A percentile compares a stretch with the other conserved stretches of the same genome.
These are phyloP conservation scores for Chorisops tibialis DNA, from an alignment of 2,888 invertebrate genomes.

Conservation along the genomic window DNA sequence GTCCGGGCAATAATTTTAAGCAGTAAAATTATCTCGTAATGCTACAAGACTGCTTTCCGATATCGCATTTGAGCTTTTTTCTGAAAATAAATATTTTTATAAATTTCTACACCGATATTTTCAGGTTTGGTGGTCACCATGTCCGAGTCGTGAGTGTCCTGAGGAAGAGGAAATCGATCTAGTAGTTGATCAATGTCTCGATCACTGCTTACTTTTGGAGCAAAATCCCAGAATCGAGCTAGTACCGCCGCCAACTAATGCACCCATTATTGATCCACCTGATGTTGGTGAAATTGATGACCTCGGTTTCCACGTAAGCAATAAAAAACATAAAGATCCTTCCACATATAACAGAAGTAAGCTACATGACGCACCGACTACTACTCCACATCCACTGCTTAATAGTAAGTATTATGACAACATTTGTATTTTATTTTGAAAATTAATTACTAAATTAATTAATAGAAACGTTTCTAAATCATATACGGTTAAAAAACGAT, in stretches of 20 bases:
- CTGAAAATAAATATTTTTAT: too few species aligned
- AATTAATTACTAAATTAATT: not conserved
- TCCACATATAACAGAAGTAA: slow-evolving; percentile 36
- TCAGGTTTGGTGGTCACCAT: slow-evolving; percentile 80
- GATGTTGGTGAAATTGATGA: slow-evolving; percentile 58
- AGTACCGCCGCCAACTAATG: slow-evolving; percentile 37
- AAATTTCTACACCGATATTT: slow-evolving; percentile 16
- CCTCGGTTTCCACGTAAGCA: slow-evolving; percentile 57
- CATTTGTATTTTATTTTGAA: not conserved
- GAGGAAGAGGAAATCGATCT: slow-evolving; percentile 70
- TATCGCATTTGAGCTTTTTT: too few species aligned
- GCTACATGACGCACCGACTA: slow-evolving; percentile 45
- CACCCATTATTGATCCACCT: slow-evolving; percentile 44
- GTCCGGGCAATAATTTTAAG: too few species aligned
- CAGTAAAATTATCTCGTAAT: too few species aligned
- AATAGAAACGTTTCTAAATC: slow-evolving; percentile 14
- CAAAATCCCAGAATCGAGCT: slow-evolving; percentile 48
- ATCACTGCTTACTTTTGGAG: slow-evolving; percentile 64
- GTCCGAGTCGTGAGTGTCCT: slow-evolving; percentile 75
- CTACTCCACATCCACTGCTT: slow-evolving; percentile 21
- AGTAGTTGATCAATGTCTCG: slow-evolving; percentile 68
- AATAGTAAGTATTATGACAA: slow-evolving; percentile 29
- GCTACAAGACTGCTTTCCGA: too few species aligned
- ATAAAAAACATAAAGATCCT: slow-evolving; percentile 53
- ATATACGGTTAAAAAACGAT: slow-evolving; percentile 13